These are phyloP conservation scores for Prolemur simus DNA, from an alignment of 2,113 vertebrate species.

Conservation along the genomic window DNA sequence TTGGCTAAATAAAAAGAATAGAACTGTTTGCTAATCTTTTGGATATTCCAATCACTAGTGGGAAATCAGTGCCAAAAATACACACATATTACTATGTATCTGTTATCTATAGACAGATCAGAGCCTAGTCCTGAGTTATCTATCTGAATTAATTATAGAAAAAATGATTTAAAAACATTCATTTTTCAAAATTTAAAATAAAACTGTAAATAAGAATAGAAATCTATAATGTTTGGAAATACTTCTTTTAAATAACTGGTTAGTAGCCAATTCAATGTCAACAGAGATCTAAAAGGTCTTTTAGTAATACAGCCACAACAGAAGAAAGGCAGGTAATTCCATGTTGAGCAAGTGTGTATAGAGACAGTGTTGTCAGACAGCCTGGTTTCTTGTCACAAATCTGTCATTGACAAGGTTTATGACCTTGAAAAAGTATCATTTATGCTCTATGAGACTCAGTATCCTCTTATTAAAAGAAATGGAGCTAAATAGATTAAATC, in stretches of 20 bases:
- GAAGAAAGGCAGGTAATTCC: neutral
- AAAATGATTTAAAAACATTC: neutral
- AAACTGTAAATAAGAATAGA: neutral
- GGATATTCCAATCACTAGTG: neutral
- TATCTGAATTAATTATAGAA: neutral
- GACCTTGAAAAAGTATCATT: neutral
- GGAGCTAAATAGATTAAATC: neutral
- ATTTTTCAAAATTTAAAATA: neutral
- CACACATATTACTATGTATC: neutral
- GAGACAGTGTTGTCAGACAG: neutral
- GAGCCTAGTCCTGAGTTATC: neutral
- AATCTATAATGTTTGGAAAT: neutral
- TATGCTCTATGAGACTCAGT: neutral
- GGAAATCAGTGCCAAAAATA: slow-evolving; percentile 26
- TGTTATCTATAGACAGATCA: neutral
- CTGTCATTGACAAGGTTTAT: neutral
- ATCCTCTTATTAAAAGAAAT: neutral
- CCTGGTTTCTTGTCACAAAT: neutral
- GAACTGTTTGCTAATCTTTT: neutral
- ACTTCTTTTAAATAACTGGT: neutral
- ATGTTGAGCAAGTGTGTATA: neutral
- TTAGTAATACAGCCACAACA: neutral
- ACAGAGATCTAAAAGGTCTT: neutral
- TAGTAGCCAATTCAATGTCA: neutral
- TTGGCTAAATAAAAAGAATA: slow-evolving; percentile 47